Evolutionary conservation across 1,140 invertebrate genomes (phyloP).

Genomic region (Bombyx mori): ASM3026992v2 NC_085111.1:14009501-14010000

Average conservation of each 20-base stretch:
- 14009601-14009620: too few relatives aligned
- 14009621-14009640: too few relatives aligned
- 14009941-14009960: slow-evolving; percentile 34
- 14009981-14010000: slow-evolving; percentile 51
- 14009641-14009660: too few relatives aligned
- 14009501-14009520: background rate
- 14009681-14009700: too few relatives aligned
- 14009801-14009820: slow-evolving; percentile 2
- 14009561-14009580: too few relatives aligned
- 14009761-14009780: slow-evolving; percentile 1
- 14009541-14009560: too few relatives aligned
- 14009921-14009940: slow-evolving; percentile 59
- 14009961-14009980: slow-evolving; percentile 55
- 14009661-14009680: too few relatives aligned
- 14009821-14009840: slow-evolving; percentile 2
- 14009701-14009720: too few relatives aligned
- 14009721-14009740: too few relatives aligned
- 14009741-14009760: too few relatives aligned
- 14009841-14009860: background rate
- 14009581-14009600: too few relatives aligned
- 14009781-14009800: background rate
- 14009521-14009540: too few relatives aligned
- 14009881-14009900: background rate
- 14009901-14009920: slow-evolving; percentile 19
- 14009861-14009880: background rate